A percentile compares a stretch with the other conserved stretches of the same genome.
phyloP scores from a whole-genome alignment of 2,797 vertebrate genomes.

The Tolypeutes matacus region DNA sequence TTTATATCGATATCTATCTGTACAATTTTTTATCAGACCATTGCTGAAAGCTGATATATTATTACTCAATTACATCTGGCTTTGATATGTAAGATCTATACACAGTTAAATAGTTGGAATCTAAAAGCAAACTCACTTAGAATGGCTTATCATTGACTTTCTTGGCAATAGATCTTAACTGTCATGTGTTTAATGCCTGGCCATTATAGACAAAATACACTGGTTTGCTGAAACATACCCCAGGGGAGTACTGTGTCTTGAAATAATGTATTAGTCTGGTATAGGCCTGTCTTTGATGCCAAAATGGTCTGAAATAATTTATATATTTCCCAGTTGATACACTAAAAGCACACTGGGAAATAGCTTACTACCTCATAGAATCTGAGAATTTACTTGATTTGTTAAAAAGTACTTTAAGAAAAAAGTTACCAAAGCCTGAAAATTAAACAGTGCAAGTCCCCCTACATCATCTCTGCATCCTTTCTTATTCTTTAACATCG shows the following conservation, averaged over 20 bases:
- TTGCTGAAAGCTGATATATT: background rate
- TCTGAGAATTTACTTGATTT: conserved; percentile 64
- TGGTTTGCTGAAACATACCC: background rate
- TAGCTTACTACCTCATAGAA: background rate
- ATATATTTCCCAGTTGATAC: conserved; percentile 31
- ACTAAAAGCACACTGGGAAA: conserved; percentile 54
- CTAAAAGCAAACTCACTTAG: conserved; percentile 23
- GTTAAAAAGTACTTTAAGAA: conserved; percentile 60
- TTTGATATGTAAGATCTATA: background rate
- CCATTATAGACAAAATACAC: conserved; percentile 51
- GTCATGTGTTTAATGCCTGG: conserved; percentile 51
- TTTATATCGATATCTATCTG: background rate
- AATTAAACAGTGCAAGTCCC: background rate
- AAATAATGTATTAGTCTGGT: background rate
- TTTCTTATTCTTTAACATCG: background rate
- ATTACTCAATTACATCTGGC: background rate
- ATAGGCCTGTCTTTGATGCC: conserved; percentile 31
- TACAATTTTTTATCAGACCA: background rate
- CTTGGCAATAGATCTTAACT: conserved; percentile 26
- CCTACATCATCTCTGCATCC: background rate
- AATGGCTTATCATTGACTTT: conserved; percentile 27
- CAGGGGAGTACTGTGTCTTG: conserved; percentile 34
- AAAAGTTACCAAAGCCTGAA: conserved; percentile 62
- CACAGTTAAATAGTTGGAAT: background rate
- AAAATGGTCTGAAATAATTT: conserved; percentile 63